Conservation (phyloP, 1,140 invertebrate genomes). For the Listronotus bonariensis region DNA sequence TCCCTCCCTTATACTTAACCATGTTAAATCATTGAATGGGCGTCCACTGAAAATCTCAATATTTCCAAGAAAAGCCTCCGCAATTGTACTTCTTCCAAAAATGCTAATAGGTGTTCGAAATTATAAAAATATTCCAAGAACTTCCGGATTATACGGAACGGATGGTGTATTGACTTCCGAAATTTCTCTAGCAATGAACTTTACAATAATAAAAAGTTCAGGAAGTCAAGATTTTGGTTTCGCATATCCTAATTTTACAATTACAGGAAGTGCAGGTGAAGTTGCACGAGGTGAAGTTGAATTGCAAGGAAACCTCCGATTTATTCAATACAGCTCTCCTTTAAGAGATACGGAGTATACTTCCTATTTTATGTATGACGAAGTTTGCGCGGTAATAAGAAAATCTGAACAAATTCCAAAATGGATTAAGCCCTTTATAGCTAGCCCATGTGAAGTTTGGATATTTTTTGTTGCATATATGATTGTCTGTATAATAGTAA, state of each 20-base stretch:
- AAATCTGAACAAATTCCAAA: slow-evolving; percentile 22
- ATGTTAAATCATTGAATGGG: slow-evolving; percentile 12
- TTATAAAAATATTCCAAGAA: slow-evolving; percentile 10
- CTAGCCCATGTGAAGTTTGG: not conserved
- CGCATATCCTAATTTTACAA: not conserved
- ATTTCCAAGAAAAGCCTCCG: slow-evolving; percentile 26
- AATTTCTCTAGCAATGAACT: slow-evolving; percentile 20
- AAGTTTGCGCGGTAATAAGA: slow-evolving; percentile 20
- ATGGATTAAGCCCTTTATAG: slow-evolving; percentile 15
- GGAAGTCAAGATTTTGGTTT: slow-evolving; percentile 12
- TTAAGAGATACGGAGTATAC: slow-evolving; percentile 11
- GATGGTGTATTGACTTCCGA: slow-evolving; percentile 25
- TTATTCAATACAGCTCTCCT: not conserved
- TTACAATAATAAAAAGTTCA: slow-evolving; percentile 1
- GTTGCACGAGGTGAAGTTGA: slow-evolving; percentile 12
- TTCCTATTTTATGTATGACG: slow-evolving; percentile 9
- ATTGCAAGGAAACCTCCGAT: slow-evolving; percentile 28
- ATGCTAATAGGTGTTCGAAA: slow-evolving; percentile 1
- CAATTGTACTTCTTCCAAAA: not conserved
- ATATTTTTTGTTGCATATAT: not conserved
- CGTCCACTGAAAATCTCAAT: slow-evolving; percentile 26
- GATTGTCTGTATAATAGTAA: not conserved
- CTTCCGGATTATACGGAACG: slow-evolving; percentile 16
- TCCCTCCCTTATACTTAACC: slow-evolving; percentile 6
- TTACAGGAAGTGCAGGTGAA: slow-evolving; percentile 9